A percentile compares a stretch with the other conserved stretches of the same genome.
Conservation (phyloP, 2,888 invertebrate genomes). For the Thecophora atra region DNA sequence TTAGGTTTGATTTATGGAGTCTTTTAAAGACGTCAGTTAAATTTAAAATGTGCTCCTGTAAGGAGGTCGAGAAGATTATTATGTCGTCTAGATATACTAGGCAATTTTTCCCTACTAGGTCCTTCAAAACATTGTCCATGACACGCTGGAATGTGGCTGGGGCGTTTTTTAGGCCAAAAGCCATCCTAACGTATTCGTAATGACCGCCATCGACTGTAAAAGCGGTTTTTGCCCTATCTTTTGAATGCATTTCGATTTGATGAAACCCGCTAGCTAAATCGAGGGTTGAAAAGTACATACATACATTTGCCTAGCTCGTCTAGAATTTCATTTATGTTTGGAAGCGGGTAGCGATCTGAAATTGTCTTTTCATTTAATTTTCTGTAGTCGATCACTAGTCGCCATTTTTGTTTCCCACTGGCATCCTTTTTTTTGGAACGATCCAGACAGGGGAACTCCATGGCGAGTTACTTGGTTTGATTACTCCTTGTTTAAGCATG, state of each 20-base stretch:
- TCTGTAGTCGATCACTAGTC: constrained; percentile 36
- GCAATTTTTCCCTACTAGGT: constrained; percentile 32
- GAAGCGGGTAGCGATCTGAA: constrained; percentile 26
- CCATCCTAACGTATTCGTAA: constrained; percentile 45
- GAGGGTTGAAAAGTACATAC: constrained; percentile 36
- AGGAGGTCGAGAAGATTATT: constrained; percentile 33
- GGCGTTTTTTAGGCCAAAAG: constrained; percentile 39
- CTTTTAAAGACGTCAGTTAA: constrained; percentile 29
- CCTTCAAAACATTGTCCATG: constrained; percentile 35
- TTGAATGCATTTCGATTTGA: constrained; percentile 51
- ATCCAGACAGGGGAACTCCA: constrained; percentile 36
- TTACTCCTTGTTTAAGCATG: constrained; percentile 34
- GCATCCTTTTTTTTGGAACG: constrained; percentile 34
- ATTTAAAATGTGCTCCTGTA: constrained; percentile 32
- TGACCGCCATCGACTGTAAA: constrained; percentile 44
- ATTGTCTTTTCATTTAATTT: constrained; percentile 33
- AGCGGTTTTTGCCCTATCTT: constrained; percentile 45
- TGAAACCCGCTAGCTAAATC: constrained; percentile 55
- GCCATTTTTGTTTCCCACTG: constrained; percentile 32
- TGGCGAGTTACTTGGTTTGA: constrained; percentile 26
- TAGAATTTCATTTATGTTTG: constrained; percentile 31
- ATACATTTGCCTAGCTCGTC: constrained; percentile 28
- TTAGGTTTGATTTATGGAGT: constrained; percentile 25
- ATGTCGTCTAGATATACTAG: constrained; percentile 37
- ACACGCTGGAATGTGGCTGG: constrained; percentile 37